Evolutionary conservation across 2,113 vertebrate genomes (phyloP).

Genomic region (Misgurnus anguillicaudatus): DNA sequence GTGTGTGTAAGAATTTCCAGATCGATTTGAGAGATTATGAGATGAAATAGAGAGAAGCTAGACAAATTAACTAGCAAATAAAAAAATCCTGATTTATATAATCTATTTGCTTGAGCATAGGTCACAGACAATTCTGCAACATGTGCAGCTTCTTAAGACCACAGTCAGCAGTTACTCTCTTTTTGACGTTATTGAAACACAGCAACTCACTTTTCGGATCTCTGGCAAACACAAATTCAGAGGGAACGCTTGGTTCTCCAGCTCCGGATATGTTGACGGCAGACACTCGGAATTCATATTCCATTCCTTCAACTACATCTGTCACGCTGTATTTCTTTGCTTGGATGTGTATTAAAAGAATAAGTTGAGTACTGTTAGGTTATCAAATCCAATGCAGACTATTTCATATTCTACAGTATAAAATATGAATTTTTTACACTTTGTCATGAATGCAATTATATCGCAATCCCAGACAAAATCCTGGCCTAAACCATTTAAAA

Average conservation of each 20-base stretch:
- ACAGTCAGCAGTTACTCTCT: not conserved
- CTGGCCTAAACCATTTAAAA: not conserved
- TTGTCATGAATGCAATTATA: too few species aligned
- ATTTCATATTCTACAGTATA: too few species aligned
- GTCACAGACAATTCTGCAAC: too few species aligned
- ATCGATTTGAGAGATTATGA: too few species aligned
- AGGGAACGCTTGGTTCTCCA: slow-evolving; percentile 81
- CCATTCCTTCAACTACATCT: slow-evolving; percentile 79
- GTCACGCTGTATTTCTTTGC: slow-evolving; percentile 75
- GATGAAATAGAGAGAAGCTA: slow-evolving; percentile 4
- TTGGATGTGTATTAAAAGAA: slow-evolving; percentile 47
- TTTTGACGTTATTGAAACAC: not conserved
- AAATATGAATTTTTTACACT: too few species aligned
- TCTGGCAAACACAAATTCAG: slow-evolving; percentile 78
- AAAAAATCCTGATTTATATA: not conserved
- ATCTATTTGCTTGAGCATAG: not conserved
- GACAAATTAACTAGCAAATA: not conserved
- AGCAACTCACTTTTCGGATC: slow-evolving; percentile 82
- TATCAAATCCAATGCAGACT: too few species aligned
- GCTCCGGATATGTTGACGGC: slow-evolving; percentile 84
- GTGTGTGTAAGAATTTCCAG: not conserved
- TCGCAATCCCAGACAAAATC: too few species aligned
- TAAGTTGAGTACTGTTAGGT: not conserved
- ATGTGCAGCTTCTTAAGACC: too few species aligned
- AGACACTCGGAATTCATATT: slow-evolving; percentile 87